Conservation (phyloP, 2,797 vertebrate species). For the Phyllotis vaccarum region DNA sequence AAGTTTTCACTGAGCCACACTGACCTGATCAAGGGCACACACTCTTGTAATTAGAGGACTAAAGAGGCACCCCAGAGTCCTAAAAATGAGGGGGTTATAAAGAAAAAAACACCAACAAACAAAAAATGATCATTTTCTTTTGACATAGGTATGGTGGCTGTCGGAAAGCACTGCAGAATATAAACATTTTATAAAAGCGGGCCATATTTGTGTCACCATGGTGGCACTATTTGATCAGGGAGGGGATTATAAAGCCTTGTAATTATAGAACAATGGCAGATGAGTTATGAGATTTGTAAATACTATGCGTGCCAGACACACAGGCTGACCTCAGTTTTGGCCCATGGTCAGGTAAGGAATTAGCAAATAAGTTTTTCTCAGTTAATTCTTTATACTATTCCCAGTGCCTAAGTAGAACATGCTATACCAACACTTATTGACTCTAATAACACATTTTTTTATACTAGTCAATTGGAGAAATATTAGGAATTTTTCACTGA, state of each 20-base stretch:
- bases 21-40: too few species aligned
- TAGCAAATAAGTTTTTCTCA: background rate
- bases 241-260: background rate
- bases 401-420: background rate
- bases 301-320: too few species aligned
- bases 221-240: background rate
- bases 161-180: background rate
- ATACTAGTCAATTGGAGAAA: background rate
- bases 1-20: background rate
- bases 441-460: background rate
- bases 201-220: background rate
- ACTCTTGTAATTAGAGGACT: background rate
- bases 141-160: background rate
- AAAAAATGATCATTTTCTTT: background rate
- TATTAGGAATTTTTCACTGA: background rate
- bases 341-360: background rate
- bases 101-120: background rate
- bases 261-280: background rate
- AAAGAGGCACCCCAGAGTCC: background rate
- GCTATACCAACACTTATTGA: background rate
- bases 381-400: background rate
- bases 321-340: background rate
- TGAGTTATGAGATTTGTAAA: too few species aligned
- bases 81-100: background rate
- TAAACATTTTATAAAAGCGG: background rate